A percentile compares a stretch with the other conserved stretches of the same genome.
Evolutionary conservation across 2,113 vertebrate genomes (phyloP).

Genomic region (Casuarius casuarius): DNA sequence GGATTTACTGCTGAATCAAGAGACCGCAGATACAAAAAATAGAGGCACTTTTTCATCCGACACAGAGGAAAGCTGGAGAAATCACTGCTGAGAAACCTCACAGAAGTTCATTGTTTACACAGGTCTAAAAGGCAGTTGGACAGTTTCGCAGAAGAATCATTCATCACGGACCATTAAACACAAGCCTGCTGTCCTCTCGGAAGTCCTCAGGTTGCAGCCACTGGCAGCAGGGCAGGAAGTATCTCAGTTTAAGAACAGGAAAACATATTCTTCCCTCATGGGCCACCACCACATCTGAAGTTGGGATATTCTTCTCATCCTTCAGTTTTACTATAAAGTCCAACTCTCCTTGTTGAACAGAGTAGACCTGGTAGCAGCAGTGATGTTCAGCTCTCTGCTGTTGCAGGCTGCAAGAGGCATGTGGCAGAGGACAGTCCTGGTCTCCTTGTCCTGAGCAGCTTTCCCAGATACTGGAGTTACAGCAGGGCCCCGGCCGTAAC

Average conservation of each 20-base stretch:
- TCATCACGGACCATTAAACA: not conserved
- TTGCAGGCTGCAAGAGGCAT: not conserved
- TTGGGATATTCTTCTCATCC: not conserved
- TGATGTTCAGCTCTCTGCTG: not conserved
- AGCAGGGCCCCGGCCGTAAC: not conserved
- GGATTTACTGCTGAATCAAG: not conserved
- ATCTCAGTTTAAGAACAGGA: not conserved
- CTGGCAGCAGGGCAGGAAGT: not conserved
- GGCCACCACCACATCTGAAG: not conserved
- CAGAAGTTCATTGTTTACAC: not conserved
- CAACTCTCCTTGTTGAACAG: not conserved
- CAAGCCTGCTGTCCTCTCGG: not conserved
- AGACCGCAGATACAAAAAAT: not conserved
- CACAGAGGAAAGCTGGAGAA: not conserved
- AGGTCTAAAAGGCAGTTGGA: not conserved
- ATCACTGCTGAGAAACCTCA: not conserved
- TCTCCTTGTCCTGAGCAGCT: not conserved
- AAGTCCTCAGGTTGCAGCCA: not conserved
- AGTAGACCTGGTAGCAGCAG: not conserved
- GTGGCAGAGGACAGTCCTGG: not conserved
- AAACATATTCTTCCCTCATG: accelerated
- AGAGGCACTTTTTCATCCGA: not conserved
- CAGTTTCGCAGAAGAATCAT: not conserved
- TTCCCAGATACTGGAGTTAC: not conserved
- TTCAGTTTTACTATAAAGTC: not conserved